Base-by-base conservation (phyloP, 2,113 vertebrate species). In the Lepus americanus region DNA sequence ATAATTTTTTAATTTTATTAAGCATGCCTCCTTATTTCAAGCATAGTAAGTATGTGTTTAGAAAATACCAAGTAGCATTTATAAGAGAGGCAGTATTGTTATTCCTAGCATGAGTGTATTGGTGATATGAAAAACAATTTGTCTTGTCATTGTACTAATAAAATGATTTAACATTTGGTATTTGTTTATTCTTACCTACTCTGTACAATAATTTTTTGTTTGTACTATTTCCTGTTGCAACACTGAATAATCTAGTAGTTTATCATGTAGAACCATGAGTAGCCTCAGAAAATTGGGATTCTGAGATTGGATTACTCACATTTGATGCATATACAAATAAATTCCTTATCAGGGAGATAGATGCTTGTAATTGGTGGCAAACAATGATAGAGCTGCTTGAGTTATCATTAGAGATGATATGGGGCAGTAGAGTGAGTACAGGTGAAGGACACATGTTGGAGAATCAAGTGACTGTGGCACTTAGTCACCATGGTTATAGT, bases 101-200 rank as follows among this genome's bases (percentile, higher is more conserved):
- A 73, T 70, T 39, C 14, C 31, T 87, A 95, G 92, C 89, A 89
- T 97, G 95, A 96, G 27, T 96, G 59, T 96, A 88, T 90, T 76
- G 51, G 55, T 94, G 76, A 92, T 87, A 59, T 9, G 73, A 89
- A 94, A 92, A 95, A 3, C 51, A 29, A 25, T 83, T 70, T 97
- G 83, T 94, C 84, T 90, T 96, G 83, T 96, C 51, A 29, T 90
- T 87, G 83, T 64, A 95, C 80, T 80, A 96, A 96, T 95, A 97
- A 96, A 96, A 85, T 33, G 5, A 67, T 89, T 87, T 83, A 81
- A 20, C 90, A 20, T 63, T 64, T 85, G 36, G 36, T 36, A 36
- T n/a, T 49, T 13, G 23, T 25, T 70, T 25, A 39, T 25, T 81
- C 64, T 85, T 22, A 29, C 55, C 64, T 11, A n/a, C 12, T 3